Base-by-base conservation (phyloP, 2,888 invertebrate genomes). In the Invenusta paracnida region DNA sequence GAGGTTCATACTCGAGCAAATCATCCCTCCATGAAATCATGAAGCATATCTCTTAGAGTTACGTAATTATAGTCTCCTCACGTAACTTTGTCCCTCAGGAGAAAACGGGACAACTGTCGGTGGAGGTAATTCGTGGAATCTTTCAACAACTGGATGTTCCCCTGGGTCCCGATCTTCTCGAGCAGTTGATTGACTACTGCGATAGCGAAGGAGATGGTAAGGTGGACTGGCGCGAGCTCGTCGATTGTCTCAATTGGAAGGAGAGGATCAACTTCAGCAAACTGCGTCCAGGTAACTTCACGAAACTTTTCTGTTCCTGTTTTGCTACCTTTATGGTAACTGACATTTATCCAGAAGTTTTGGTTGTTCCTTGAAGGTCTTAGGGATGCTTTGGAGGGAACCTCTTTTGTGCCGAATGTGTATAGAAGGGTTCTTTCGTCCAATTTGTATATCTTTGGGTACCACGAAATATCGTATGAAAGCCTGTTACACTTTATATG, bases 141-240 rank as follows among this genome's bases (percentile, higher is more conserved):
- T 84, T 67, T 29, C 1, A 84, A 67, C 84, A 84, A 27, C 48
- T 84, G 27, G 29, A 84, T 29, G 28, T 84, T 5, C 84, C 84
- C 1, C 67, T 84, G 28, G 67, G 73, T 73, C 84, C 27, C 1
- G 67, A 84, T 27, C 73, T 84, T 27, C 23, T 84, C 5, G 84
- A 84, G 25, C 84, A 84, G 48, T 28, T 84, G n/a, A 30, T 84
- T 13, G 84, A 84, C 73, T 67, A 67, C 48, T 84, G 84, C 48
- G 67, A 84, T 23, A 48, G 73, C 23, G 29, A 84, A n/a, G 11
- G 23, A 2, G 17, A 73, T 13, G 67, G 25, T 25, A 25, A 29
- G 29, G 73, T 84, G 28, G 28, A 67, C 27, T 84, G 84, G 84
- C 25, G 73, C 28, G 66, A 67, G 28, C 28, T 84, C 17, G 48